Conservation (phyloP, 2,888 invertebrate species). For the Opisthograptis luteolata region DNA sequence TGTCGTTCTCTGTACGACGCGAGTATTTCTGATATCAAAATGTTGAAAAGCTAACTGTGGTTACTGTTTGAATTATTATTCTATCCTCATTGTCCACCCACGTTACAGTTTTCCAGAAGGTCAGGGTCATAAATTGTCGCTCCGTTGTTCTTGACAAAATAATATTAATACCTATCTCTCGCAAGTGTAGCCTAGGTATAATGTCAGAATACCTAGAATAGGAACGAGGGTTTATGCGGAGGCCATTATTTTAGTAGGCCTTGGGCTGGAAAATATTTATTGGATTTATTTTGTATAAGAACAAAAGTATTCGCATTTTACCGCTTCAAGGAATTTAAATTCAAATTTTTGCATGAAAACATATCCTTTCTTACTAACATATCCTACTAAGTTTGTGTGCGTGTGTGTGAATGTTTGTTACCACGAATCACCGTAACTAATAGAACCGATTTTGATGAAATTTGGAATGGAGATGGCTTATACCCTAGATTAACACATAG, state of each 20-base stretch:
- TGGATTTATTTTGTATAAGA: neutral
- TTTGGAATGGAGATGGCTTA: too few relatives aligned
- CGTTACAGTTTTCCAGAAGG: conserved; percentile 14
- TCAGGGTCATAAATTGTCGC: conserved; percentile 17
- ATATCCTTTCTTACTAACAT: too few relatives aligned
- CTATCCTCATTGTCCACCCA: conserved; percentile 7
- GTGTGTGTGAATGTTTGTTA: too few relatives aligned
- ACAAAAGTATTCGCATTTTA: neutral
- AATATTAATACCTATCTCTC: conserved; percentile 4
- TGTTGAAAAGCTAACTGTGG: neutral
- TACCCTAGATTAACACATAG: too few relatives aligned
- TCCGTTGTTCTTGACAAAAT: conserved; percentile 10
- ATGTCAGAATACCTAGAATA: conserved; percentile 5
- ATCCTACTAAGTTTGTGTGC: too few relatives aligned
- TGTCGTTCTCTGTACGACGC: too few relatives aligned
- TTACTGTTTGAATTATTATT: conserved; percentile 1
- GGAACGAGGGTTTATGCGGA: conserved; percentile 1
- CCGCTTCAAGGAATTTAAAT: too few relatives aligned
- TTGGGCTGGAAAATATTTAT: neutral
- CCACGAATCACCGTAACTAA: too few relatives aligned
- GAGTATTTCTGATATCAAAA: neutral
- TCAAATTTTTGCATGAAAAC: too few relatives aligned
- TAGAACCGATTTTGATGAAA: too few relatives aligned
- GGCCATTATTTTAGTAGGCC: neutral
- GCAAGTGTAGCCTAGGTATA: conserved; percentile 4